These are phyloP conservation scores for Neosilurus hyrtlii DNA, from an alignment of 2,797 vertebrate species.

Conservation along the genomic window DNA sequence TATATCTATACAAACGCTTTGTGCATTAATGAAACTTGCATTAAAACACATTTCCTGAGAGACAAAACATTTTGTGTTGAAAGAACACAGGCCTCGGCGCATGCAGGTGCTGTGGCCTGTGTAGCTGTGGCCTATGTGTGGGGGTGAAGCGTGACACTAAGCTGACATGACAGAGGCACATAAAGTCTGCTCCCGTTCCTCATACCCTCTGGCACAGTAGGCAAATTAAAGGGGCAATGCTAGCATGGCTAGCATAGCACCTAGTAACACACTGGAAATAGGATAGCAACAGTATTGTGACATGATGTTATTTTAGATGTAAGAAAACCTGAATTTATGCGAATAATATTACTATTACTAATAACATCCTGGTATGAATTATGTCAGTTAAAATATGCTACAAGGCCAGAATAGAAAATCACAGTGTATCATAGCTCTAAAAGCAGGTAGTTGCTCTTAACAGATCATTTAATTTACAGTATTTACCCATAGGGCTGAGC, in stretches of 20 bases:
- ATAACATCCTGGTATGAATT: not conserved
- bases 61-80: not conserved
- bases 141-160: conserved; percentile 73
- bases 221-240: conserved; percentile 73
- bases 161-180: conserved; percentile 79
- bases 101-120: conserved; percentile 45
- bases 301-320: not conserved
- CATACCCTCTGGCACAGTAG: conserved; percentile 69
- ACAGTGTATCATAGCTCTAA: not conserved
- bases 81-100: not conserved
- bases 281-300: not conserved
- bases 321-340: not conserved
- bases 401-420: not conserved
- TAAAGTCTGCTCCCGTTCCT: conserved; percentile 81
- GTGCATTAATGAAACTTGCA: not conserved
- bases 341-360: not conserved
- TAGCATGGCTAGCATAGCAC: too few species aligned
- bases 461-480: not conserved
- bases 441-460: not conserved
- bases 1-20: not conserved
- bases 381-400: not conserved
- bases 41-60: not conserved
- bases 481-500: not conserved
- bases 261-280: conserved; percentile 5
- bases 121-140: conserved; percentile 59